These are phyloP conservation scores for Prunella fulvescens DNA, from an alignment of 2,113 vertebrate species.

Conservation along the genomic window DNA sequence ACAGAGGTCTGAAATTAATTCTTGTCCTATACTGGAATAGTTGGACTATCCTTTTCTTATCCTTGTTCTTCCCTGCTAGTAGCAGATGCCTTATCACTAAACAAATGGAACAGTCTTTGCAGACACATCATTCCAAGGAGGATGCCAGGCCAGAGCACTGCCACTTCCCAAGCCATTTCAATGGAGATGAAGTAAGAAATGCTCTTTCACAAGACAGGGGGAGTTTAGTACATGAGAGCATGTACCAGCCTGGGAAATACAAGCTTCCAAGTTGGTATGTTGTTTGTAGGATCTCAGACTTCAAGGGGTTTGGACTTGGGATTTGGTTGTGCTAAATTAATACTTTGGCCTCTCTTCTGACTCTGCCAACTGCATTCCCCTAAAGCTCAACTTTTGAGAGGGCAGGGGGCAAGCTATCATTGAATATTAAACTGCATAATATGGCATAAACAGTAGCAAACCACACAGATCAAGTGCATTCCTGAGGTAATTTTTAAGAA, in stretches of 20 bases:
- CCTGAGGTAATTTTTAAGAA: slow-evolving; percentile 1
- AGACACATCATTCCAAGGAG: not conserved
- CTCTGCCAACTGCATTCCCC: not conserved
- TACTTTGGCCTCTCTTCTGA: not conserved
- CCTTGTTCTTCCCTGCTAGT: not conserved
- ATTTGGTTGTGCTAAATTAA: not conserved
- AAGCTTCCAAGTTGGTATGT: not conserved
- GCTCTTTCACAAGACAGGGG: not conserved
- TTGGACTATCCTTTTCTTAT: not conserved
- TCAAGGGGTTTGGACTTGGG: not conserved
- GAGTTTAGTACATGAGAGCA: not conserved
- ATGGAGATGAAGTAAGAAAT: not conserved
- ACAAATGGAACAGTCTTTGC: not conserved
- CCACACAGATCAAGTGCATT: not conserved
- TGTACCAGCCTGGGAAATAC: not conserved
- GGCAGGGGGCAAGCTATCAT: not conserved
- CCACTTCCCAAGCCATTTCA: not conserved
- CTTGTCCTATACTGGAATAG: not conserved
- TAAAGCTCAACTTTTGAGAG: not conserved
- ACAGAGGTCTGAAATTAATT: not conserved
- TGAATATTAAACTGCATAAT: not conserved
- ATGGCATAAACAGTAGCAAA: not conserved
- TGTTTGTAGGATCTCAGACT: not conserved
- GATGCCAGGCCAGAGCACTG: not conserved
- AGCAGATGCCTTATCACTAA: not conserved